Percentiles rank a stretch among this genome's conserved stretches.
phyloP scores from a whole-genome alignment of 2,888 invertebrate genomes.

The Amiota communis region DNA sequence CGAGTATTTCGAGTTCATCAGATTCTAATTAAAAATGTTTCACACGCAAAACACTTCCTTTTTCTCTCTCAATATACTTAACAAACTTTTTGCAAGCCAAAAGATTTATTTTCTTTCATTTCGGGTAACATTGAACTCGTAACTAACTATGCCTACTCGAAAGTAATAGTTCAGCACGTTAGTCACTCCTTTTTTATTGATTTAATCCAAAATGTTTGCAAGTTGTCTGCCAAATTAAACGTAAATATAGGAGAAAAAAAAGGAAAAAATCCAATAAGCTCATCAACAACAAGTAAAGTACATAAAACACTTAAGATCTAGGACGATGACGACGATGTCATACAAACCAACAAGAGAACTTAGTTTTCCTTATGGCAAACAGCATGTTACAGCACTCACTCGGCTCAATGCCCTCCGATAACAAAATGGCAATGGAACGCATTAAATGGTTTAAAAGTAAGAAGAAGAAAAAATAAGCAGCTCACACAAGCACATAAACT shows the following conservation, averaged over 20 bases:
- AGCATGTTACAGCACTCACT: background rate
- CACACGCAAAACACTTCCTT: too few species aligned
- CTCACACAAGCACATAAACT: background rate
- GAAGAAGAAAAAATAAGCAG: constrained; percentile 17
- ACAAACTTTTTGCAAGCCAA: too few species aligned
- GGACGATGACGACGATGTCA: too few species aligned
- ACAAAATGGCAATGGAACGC: constrained; percentile 15
- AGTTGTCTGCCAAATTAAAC: constrained; percentile 47
- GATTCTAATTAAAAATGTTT: too few species aligned
- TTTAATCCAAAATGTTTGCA: background rate
- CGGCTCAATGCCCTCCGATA: background rate
- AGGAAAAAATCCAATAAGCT: constrained; percentile 39
- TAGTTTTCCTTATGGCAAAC: constrained; percentile 28
- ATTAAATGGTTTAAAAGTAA: constrained; percentile 1
- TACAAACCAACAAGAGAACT: constrained; percentile 37
- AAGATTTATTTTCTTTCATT: too few species aligned
- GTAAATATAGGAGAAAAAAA: constrained; percentile 29
- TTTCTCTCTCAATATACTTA: too few species aligned
- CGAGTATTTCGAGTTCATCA: too few species aligned
- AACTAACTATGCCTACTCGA: too few species aligned
- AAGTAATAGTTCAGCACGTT: too few species aligned
- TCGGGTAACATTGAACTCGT: too few species aligned
- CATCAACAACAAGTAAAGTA: constrained; percentile 60
- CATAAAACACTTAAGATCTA: constrained; percentile 64
- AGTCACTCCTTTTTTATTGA: too few species aligned